Evolutionary conservation across 2,888 invertebrate genomes (phyloP).

Genomic region (Neria commutata): DNA sequence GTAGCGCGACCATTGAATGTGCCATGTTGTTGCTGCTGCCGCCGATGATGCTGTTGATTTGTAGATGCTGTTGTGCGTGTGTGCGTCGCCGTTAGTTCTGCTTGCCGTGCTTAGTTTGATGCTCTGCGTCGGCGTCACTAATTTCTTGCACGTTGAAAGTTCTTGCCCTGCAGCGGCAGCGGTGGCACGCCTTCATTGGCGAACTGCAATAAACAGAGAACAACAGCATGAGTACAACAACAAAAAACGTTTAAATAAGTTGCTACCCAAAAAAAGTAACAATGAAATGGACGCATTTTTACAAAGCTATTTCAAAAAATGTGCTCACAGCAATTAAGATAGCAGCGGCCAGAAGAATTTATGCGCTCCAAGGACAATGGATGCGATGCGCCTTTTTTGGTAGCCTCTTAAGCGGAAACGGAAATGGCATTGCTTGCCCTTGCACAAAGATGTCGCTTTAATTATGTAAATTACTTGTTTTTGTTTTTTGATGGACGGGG

Average conservation of each 20-base stretch:
- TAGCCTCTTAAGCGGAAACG: neutral
- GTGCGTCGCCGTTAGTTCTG: neutral
- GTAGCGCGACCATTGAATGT: neutral
- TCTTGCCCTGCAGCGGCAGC: constrained; percentile 48
- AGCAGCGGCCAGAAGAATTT: neutral
- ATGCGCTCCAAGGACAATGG: neutral
- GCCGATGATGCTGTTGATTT: constrained; percentile 23
- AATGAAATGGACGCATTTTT: constrained; percentile 11
- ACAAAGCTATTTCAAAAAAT: neutral
- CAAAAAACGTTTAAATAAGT: constrained; percentile 12
- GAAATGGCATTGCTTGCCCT: neutral
- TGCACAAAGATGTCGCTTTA: neutral
- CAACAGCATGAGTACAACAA: constrained; percentile 12
- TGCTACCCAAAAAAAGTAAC: neutral
- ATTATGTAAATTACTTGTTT: neutral
- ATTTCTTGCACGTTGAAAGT: constrained; percentile 52
- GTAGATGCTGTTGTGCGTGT: constrained; percentile 26
- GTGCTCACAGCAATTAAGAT: constrained; percentile 1
- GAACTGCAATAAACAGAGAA: constrained; percentile 36
- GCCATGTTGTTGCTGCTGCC: constrained; percentile 6
- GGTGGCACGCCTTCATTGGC: constrained; percentile 51
- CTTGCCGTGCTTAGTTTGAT: neutral
- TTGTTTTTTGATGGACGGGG: neutral
- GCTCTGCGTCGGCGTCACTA: constrained; percentile 27
- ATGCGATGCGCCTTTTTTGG: neutral